phyloP scores from a whole-genome alignment of 1,140 invertebrate genomes.

The Phthorimaea operculella region DNA sequence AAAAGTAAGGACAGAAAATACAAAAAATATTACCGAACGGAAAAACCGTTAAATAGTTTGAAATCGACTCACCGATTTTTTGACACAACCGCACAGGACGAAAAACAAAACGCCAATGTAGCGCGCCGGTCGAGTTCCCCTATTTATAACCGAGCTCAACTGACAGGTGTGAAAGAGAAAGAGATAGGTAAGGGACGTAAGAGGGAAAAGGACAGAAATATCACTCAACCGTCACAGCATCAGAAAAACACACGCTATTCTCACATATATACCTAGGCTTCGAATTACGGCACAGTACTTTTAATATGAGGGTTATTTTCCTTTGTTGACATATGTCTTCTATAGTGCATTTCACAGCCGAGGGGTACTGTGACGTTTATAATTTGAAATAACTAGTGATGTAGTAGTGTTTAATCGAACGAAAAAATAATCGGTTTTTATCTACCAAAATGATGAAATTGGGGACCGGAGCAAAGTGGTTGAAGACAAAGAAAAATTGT shows the following conservation, averaged over 20 bases:
- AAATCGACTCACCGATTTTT: conserved; percentile 1
- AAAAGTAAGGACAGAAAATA: not conserved
- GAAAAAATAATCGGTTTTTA: no score
- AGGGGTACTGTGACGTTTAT: no score
- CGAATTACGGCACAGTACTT: conserved; percentile 5
- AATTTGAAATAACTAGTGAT: no score
- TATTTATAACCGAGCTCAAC: not conserved
- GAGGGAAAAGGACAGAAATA: conserved; percentile 4
- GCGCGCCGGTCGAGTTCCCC: not conserved
- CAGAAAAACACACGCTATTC: conserved; percentile 2
- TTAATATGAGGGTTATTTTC: not conserved
- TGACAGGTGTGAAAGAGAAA: conserved; percentile 4
- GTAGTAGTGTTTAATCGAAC: no score
- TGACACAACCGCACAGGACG: not conserved
- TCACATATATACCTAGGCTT: conserved; percentile 7
- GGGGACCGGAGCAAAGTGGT: no score
- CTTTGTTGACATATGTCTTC: no score
- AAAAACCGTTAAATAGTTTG: conserved; percentile 6
- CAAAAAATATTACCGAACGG: conserved; percentile 4
- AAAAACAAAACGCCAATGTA: conserved; percentile 4
- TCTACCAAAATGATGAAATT: no score
- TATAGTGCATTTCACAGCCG: no score
- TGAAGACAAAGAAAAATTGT: no score
- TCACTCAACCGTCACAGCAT: not conserved
- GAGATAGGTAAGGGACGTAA: not conserved